Evolutionary conservation across 2,113 vertebrate genomes (phyloP).

Genomic region (Chelonoidis abingdonii): DNA sequence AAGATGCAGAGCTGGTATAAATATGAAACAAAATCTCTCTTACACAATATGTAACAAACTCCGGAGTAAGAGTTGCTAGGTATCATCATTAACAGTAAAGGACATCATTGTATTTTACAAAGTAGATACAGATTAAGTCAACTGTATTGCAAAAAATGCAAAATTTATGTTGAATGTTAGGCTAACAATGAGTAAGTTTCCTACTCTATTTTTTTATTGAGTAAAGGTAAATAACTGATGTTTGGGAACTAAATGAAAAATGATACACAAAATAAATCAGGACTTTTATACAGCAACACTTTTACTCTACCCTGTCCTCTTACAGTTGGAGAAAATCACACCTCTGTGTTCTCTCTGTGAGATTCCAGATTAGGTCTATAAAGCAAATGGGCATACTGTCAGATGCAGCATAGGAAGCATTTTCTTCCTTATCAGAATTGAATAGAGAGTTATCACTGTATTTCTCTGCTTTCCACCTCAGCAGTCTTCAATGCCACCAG

Average conservation of each 20-base stretch:
- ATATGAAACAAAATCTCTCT: background rate
- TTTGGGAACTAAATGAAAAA: background rate
- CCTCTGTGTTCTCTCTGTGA: accelerated
- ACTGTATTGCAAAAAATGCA: background rate
- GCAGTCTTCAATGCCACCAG: background rate
- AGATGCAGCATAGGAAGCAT: background rate
- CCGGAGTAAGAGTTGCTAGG: background rate
- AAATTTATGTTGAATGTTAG: background rate
- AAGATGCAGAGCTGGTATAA: background rate
- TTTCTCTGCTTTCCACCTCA: background rate
- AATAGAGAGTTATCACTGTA: background rate
- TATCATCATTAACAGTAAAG: background rate
- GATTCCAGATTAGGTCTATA: background rate
- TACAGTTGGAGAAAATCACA: background rate
- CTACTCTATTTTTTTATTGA: background rate
- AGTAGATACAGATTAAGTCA: background rate
- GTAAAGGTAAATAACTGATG: background rate
- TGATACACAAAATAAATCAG: background rate
- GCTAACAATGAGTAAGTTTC: background rate
- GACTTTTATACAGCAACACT: background rate
- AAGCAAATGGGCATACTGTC: background rate
- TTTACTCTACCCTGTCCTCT: background rate
- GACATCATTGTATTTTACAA: background rate
- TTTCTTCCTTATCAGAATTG: background rate
- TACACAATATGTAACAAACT: background rate